A percentile compares a stretch with the other conserved stretches of the same genome.
These are phyloP conservation scores for Protosalanx chinensis DNA, from an alignment of 2,797 vertebrate species.

Conservation along the genomic window DNA sequence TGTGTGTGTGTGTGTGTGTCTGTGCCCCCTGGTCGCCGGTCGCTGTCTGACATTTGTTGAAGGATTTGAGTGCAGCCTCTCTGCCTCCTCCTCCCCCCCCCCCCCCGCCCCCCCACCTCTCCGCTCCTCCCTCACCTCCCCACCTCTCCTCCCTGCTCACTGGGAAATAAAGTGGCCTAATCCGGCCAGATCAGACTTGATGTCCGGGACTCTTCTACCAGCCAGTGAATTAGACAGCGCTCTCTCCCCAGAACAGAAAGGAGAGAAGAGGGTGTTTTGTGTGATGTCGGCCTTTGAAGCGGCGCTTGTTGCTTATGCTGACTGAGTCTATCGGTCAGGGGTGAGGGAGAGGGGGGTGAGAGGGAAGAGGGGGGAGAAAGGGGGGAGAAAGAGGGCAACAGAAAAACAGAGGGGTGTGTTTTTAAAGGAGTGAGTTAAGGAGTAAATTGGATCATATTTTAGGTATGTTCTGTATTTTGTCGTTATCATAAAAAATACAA, in stretches of 20 bases:
- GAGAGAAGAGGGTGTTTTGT: slow-evolving; percentile 20
- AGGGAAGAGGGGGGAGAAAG: slow-evolving; percentile 12
- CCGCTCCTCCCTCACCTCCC: slow-evolving; percentile 29
- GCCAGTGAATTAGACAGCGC: slow-evolving; percentile 68
- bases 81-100: slow-evolving; percentile 18
- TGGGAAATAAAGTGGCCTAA: slow-evolving; percentile 72
- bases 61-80: slow-evolving; percentile 56
- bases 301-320: slow-evolving; percentile 41
- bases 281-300: slow-evolving; percentile 53
- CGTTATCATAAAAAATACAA: background rate
- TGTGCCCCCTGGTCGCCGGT: slow-evolving; percentile 56
- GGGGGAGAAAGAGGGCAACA: slow-evolving; percentile 21
- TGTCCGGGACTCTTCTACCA: slow-evolving; percentile 69
- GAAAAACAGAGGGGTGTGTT: slow-evolving; percentile 19
- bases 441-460: slow-evolving; percentile 29
- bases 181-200: slow-evolving; percentile 70
- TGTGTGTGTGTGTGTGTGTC: slow-evolving; percentile 49
- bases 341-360: background rate
- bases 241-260: slow-evolving; percentile 32
- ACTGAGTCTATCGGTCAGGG: slow-evolving; percentile 23
- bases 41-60: slow-evolving; percentile 74
- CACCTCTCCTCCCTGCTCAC: slow-evolving; percentile 49
- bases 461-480: too few relatives aligned
- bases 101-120: background rate
- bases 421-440: slow-evolving; percentile 20